Evolutionary conservation across 2,888 invertebrate species (phyloP), one percentile per base, ranked within the genome.

Genomic region (Lissonota sp.): DNA sequence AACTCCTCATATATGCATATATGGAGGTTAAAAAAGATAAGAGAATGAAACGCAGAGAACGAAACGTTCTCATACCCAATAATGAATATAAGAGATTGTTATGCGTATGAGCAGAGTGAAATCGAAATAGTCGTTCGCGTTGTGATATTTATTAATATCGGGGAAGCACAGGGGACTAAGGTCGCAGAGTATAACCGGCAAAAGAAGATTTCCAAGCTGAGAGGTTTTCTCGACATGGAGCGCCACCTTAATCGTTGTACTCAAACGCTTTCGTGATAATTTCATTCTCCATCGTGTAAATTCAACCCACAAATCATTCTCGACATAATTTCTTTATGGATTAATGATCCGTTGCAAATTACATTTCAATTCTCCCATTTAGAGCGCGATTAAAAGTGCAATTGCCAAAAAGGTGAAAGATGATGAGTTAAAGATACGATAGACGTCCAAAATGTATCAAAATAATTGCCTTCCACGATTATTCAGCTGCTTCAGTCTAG

Each of bases 21-120:
- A 51, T 80, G 10, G 55, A 66, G 64, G 73, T 63, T n/a, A 64
- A 42, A 42, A 46, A 53, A 74, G 70, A 79, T 74, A 74, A 53
- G 53, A 53, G 44, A 44, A 6, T 4, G 7, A 44, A 44, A 72
- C 58, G 46, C 46, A 73, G 49, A 70, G 42, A 51, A 37, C 53
- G 57, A 14, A 37, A 53, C 6, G 69, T 26, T 16, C 14, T 37
- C 55, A 60, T 42, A 69, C 62, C 39, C 5, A 6, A 5, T 10
- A 51, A 58, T 37, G 12, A 14, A 42, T 5, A 44, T 6, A 6
- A 0, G 44, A 44, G 44, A 44, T 6, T 44, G 10, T 6, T 10
- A 44, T 44, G 10, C 60, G 58, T 5, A 55, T 37, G 8, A 37
- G 49, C 49, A 8, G 37, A 26, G 69, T 73, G 63, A 44, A 73